These are phyloP conservation scores for Drosophila helvetica DNA, from an alignment of 2,888 invertebrate genomes.

Conservation along the genomic window DNA sequence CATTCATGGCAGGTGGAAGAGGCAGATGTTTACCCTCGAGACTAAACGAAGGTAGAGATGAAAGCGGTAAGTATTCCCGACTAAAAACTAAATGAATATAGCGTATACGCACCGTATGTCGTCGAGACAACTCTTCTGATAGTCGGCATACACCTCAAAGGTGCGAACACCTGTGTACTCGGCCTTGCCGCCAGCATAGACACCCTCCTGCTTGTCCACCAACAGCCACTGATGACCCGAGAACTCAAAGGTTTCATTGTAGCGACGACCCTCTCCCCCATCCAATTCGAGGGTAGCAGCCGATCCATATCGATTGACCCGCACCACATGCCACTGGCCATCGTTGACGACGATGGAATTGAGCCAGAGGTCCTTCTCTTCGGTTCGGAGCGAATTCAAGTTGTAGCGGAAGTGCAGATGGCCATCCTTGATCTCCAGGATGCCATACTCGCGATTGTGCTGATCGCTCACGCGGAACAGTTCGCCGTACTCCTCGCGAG, in stretches of 20 bases:
- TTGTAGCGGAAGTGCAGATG: constrained; percentile 96
- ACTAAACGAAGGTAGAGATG: constrained; percentile 83
- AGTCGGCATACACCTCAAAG: constrained; percentile 97
- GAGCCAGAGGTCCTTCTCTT: constrained; percentile 95
- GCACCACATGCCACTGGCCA: constrained; percentile 98
- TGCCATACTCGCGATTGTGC: constrained; percentile 96
- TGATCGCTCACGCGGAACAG: constrained; percentile 97
- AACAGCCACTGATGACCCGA: constrained; percentile 95
- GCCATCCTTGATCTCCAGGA: constrained; percentile 95
- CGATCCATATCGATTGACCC: constrained; percentile 95
- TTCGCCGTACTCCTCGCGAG: constrained; percentile 96
- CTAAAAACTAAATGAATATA: not conserved
- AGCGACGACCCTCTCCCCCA: constrained; percentile 96
- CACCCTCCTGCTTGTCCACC: constrained; percentile 97
- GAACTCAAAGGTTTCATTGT: constrained; percentile 96
- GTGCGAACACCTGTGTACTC: constrained; percentile 97
- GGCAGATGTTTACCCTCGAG: constrained; percentile 97
- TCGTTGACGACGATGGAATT: constrained; percentile 96
- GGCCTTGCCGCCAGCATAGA: constrained; percentile 97
- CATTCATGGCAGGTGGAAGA: constrained; percentile 96
- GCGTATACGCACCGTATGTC: constrained; percentile 84
- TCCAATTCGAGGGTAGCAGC: constrained; percentile 96
- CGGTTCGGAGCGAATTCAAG: constrained; percentile 94
- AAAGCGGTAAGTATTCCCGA: not conserved
- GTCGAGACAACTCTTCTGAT: constrained; percentile 93